Evolutionary conservation across 2,888 invertebrate genomes (phyloP), one percentile per base, ranked within the genome.

Genomic region (Cordylochernes scorpioides): DNA sequence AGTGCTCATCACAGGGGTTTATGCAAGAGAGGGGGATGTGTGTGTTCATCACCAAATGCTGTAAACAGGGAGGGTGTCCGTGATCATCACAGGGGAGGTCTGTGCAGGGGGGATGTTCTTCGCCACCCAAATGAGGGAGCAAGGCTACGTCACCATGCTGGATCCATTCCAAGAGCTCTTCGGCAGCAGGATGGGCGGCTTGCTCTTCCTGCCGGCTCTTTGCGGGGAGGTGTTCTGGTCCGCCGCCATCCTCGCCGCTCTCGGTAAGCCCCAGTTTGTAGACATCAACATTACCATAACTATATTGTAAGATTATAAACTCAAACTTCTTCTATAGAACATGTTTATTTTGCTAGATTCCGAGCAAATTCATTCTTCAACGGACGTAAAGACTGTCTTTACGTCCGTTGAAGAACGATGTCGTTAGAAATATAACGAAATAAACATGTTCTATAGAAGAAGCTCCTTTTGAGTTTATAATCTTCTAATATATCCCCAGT

Each of bases 151-250:
- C 41, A 94, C 94, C 18, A 94, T 94, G 94, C 55, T 94, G 58
- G 94, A 94, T 57, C 94, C 94, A 3, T 69, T 94, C 46, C 88
- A 94, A 59, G 80, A 82, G 52, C 71, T 73, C 33, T 91, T 91
- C 53, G 94, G 94, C 14, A 78, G 82, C 54, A 66, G 91, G 40
- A 91, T 94, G 82, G 94, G 94, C 15, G 91, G 91, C 2, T 59
- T 94, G 39, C 63, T 94, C 41, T 94, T 88, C 56, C 59, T 94
- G 44, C 94, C 94, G 3, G 91, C 94, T 0, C 67, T 97, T 3
- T 77, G 86, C 46, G 94, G 94, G 5, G 94, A 94, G 58, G 82
- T 88, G 4, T 94, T 97, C 60, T 94, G 94, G 94, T 88, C 91
- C 1, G 94, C 91, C 1, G 91, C 91, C 30, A 91, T 94, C 44